phyloP scores from a whole-genome alignment of 2,113 vertebrate species.

The Oenanthe melanoleuca region DNA sequence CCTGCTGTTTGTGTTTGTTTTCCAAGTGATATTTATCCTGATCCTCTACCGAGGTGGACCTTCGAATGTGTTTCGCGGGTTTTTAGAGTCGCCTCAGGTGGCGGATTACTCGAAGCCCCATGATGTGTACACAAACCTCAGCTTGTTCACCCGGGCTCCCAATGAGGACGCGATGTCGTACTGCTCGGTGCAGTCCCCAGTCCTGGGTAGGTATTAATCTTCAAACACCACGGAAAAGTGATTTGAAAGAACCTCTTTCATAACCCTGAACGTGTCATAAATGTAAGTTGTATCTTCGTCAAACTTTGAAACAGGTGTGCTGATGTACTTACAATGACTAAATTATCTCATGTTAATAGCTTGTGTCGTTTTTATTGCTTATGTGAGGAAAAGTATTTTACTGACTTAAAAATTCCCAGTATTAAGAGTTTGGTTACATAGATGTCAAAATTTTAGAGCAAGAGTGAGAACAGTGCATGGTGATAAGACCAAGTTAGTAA shows the following conservation, averaged over 20 bases:
- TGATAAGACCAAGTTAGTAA: background rate
- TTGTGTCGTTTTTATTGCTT: background rate
- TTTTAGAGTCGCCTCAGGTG: background rate
- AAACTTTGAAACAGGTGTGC: background rate
- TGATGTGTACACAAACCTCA: slow-evolving; percentile 75
- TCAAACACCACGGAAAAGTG: rapidly evolving
- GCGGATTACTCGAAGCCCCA: slow-evolving; percentile 69
- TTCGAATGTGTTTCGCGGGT: background rate
- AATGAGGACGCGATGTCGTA: background rate
- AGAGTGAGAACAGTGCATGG: background rate
- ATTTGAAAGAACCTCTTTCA: background rate
- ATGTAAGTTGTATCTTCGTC: rapidly evolving
- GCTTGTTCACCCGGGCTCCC: slow-evolving; percentile 15
- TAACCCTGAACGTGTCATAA: rapidly evolving
- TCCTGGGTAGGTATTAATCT: slow-evolving; percentile 62
- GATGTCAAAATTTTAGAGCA: background rate
- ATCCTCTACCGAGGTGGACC: slow-evolving; percentile 68
- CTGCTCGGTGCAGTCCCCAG: slow-evolving; percentile 43
- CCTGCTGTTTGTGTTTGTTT: slow-evolving; percentile 50
- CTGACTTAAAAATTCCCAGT: background rate
- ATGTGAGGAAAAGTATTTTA: background rate
- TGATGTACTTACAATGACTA: rapidly evolving
- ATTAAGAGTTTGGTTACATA: background rate
- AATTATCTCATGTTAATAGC: background rate
- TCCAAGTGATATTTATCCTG: slow-evolving; percentile 68